phyloP scores from a whole-genome alignment of 2,797 vertebrate species.

The Pipistrellus nathusii region DNA sequence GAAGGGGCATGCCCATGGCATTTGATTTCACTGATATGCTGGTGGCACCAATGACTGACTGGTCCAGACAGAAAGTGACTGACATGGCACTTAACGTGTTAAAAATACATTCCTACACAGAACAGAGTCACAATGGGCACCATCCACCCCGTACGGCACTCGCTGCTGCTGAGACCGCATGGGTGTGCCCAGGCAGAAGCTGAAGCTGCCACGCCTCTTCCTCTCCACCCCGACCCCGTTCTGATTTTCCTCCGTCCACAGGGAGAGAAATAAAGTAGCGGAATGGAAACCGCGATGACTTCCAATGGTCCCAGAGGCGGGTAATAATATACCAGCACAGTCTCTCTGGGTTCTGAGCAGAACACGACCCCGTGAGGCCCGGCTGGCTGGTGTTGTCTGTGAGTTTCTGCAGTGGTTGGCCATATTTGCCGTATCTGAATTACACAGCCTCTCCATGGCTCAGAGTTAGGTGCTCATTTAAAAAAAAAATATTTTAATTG shows the following conservation, averaged over 20 bases:
- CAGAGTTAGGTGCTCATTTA: neutral
- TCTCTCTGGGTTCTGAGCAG: neutral
- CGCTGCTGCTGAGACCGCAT: constrained; percentile 47
- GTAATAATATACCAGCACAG: neutral
- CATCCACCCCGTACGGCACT: constrained; percentile 52
- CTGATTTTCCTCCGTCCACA: constrained; percentile 28
- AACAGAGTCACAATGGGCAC: neutral
- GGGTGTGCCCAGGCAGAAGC: constrained; percentile 49
- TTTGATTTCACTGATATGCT: too few relatives aligned
- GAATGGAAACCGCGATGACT: neutral
- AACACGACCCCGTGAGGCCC: neutral
- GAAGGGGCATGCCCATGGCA: too few relatives aligned
- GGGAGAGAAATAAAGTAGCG: neutral
- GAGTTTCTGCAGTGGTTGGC: neutral
- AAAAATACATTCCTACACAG: constrained; percentile 60
- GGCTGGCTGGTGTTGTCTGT: neutral
- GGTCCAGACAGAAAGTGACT: too few relatives aligned
- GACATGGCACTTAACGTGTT: neutral
- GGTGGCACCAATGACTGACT: too few relatives aligned
- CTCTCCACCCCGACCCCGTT: neutral
- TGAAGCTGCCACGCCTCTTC: constrained; percentile 36
- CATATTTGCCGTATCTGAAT: neutral
- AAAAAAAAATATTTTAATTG: neutral
- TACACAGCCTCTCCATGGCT: neutral
- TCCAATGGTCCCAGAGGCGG: neutral